Evolutionary conservation across 2,797 vertebrate species (phyloP), one percentile per base, ranked within the genome.

Genomic region (Acipenser transmontanus): DNA sequence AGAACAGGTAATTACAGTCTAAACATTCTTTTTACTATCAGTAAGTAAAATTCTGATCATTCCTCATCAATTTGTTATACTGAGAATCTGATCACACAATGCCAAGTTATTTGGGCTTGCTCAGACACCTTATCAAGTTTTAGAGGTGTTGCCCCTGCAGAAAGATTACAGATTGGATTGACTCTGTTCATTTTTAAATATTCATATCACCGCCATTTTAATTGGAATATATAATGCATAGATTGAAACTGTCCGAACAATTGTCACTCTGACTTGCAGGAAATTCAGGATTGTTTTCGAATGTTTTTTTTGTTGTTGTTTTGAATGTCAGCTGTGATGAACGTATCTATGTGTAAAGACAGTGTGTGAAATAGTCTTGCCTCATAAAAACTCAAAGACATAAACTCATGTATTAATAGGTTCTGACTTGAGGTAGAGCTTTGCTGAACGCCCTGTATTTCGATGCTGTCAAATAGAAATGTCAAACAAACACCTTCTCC

Each of bases 401-500:
- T 89, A 84, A 86, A 82, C 79, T 86, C 81, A 81, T 72, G 77
- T 85, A 83, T 85, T 92, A 91, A 91, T 89, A 79, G 88, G 76
- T 85, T 88, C 74, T 90, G 88, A 89, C 88, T 89, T 83, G 80
- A 81, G 78, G 76, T 83, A 78, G 85, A 84, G 81, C 80, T 82
- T 79, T 80, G 74, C 74, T 57, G 69, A 78, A 76, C 78, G 81
- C 81, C 81, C 82, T 75, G 70, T 75, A 85, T 92, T 89, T 88
- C 79, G 77, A 73, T 77, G 84, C 89, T 88, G 91, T 91, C 91
- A 92, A 83, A 87, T 79, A 83, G 77, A 80, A 85, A 82, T 89
- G 91, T 92, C 88, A 91, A 92, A 91, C 91, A 91, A 91, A 91
- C 91, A 89, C 90, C 85, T 92, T 88, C 87, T 92, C 87, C 89